Evolutionary conservation across 2,113 vertebrate species (phyloP), one percentile per base, ranked within the genome.

Genomic region (Gobiocypris rarus): DNA sequence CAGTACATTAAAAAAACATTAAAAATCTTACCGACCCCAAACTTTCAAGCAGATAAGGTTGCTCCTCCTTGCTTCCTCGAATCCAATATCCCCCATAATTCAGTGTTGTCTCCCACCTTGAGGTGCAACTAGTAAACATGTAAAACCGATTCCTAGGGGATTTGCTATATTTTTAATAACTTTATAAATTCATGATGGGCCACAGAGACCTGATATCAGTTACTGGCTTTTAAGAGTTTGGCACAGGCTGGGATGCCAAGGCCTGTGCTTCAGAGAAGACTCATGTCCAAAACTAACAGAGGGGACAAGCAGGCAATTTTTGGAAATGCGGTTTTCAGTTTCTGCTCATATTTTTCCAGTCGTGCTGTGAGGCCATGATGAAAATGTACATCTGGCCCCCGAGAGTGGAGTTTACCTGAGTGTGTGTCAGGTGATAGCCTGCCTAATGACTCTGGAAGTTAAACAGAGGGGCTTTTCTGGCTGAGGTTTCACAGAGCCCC

Each of bases 41-140:
- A 31, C 26, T n/a, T 71, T n/a, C n/a, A 9, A 11, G 22, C 3
- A 52, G 34, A 50, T 41, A 8, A 48, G 71, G 24, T 13, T 38
- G 2, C 24, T 14, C 82, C 84, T 82, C 11, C 76, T 76, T n/a
- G 73, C 50, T 84, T 31, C 75, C 80, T 61, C 74, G 77, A 69
- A 43, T 89, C 92, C 89, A 92, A 92, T 92, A 88, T 88, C 86
- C 85, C 81, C 89, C 87, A 93, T 94, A 94, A 94, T 92, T 94
- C 93, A 93, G 88, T 91, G 93, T 94, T 92, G 93, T 94, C 91
- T 92, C 92, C 91, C 92, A 94, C 93, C 92, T 95, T 93, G 92
- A 94, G 91, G 87, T 92, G 94, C 92, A 93, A 90, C 90, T 90
- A 93, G 91, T 94, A 92, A 94, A 94, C 87, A 88, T 93, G 93